Percentiles rank a stretch among this genome's conserved stretches.
phyloP scores from a whole-genome alignment of 2,797 vertebrate genomes.

The Delichon dasypus region DNA sequence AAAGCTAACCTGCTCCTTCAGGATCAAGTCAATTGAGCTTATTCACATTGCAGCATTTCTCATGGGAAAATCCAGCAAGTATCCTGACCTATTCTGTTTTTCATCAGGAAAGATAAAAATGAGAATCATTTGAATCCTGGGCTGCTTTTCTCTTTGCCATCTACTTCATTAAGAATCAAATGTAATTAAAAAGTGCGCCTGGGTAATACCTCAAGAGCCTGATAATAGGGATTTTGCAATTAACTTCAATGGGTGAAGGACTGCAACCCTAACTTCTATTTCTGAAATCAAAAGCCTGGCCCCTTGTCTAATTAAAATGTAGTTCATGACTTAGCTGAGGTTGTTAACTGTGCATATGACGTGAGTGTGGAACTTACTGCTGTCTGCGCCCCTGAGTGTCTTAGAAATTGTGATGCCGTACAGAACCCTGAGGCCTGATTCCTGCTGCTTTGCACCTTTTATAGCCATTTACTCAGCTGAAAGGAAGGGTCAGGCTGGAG shows the following conservation, averaged over 20 bases:
- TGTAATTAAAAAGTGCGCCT: slow-evolving; percentile 63
- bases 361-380: background rate
- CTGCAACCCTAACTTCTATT: slow-evolving; percentile 54
- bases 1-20: slow-evolving; percentile 49
- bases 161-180: slow-evolving; percentile 62
- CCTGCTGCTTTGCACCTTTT: background rate
- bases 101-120: slow-evolving; percentile 58
- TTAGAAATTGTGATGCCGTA: background rate
- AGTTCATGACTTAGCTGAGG: slow-evolving; percentile 31
- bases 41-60: slow-evolving; percentile 51
- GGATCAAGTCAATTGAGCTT: slow-evolving; percentile 42
- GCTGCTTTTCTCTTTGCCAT: slow-evolving; percentile 50
- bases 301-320: slow-evolving; percentile 61
- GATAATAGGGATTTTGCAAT: slow-evolving; percentile 65
- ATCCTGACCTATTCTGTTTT: slow-evolving; percentile 61
- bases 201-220: slow-evolving; percentile 57
- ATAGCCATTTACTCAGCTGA: background rate
- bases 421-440: background rate
- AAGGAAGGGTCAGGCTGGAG: background rate
- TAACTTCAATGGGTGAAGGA: slow-evolving; percentile 59
- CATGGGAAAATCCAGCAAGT: slow-evolving; percentile 63
- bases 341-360: background rate
- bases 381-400: background rate
- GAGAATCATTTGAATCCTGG: slow-evolving; percentile 24
- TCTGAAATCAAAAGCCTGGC: slow-evolving; percentile 58